Base-by-base conservation (phyloP, 2,888 invertebrate species). In the Dioctria rufipes region DNA sequence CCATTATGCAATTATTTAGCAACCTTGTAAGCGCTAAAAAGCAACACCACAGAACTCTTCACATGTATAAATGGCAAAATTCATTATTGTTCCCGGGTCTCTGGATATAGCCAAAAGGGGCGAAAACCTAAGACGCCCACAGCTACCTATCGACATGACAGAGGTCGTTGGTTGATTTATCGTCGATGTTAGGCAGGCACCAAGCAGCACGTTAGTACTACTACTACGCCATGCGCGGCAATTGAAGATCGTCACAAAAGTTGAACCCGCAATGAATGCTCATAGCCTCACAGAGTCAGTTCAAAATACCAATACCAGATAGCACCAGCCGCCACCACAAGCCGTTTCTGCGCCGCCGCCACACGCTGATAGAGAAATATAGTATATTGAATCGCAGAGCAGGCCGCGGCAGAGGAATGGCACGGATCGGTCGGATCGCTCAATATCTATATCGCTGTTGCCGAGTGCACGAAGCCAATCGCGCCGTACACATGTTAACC, bases 61-160 rank as follows among this genome's bases (percentile, higher is more conserved):
- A 8, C 46, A 46, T 46, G 54, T 54, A 25, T 25, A 73, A 73
- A 73, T 60, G 58, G 73, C 73, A 60, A 73, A 60, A 73, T 73
- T 60, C 73, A 73, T 73, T 25, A 25, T 73, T 73, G 73, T 73
- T 69, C 73, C 11, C 42, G 39, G 51, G 73, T 6, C 37, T 39
- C 25, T 25, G 25, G 63, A 61, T 77, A 63, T 39, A 77, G 63
- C 63, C 63, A 49, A 77, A 77, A 77, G 77, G 77, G 77, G 77
- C 77, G 77, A 61, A 77, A 63, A 63, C 77, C 46, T 58, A 77
- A 77, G 63, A 77, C 77, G 77, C 77, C 77, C 77, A 77, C 77
- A 77, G 77, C 77, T 77, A 77, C 77, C 77, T 63, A 77, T 77
- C 63, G 77, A 77, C 77, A 77, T 77, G 77, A 77, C 77, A 77